These are phyloP conservation scores for Drosophila ficusphila DNA, from an alignment of 1,140 invertebrate species.

Conservation along the genomic window DNA sequence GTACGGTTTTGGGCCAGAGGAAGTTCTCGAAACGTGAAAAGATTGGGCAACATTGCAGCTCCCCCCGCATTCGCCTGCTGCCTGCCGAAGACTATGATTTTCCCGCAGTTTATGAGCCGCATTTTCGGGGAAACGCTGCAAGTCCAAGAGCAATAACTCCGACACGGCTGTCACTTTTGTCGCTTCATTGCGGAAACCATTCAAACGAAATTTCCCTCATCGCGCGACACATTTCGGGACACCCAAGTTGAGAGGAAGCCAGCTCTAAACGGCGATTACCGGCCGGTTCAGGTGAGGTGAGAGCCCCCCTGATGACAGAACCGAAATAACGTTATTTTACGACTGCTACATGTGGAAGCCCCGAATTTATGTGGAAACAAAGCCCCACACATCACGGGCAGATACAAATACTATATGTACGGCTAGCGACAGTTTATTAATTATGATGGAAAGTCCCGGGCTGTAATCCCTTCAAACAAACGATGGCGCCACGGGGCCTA, in stretches of 20 bases:
- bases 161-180: conserved; percentile 29
- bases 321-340: conserved; percentile 69
- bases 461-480: conserved; percentile 62
- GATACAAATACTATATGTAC: conserved; percentile 13
- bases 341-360: conserved; percentile 59
- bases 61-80: conserved; percentile 27
- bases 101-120: conserved; percentile 34
- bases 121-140: conserved; percentile 55
- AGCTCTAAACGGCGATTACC: conserved; percentile 66
- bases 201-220: conserved; percentile 72
- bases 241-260: conserved; percentile 68
- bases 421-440: conserved; percentile 62
- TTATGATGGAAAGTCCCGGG: conserved; percentile 60
- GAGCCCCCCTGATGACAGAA: conserved; percentile 46
- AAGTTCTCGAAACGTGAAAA: conserved; percentile 64
- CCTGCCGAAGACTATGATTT: conserved; percentile 55
- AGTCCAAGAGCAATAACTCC: conserved; percentile 15
- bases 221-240: conserved; percentile 66
- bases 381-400: conserved; percentile 29
- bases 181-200: conserved; percentile 59
- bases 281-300: conserved; percentile 22
- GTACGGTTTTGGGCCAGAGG: conserved; percentile 12
- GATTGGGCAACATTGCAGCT: conserved; percentile 64
- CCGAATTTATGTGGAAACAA: conserved; percentile 68
- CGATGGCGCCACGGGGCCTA: conserved; percentile 66